A percentile compares a stretch with the other conserved stretches of the same genome.
Evolutionary conservation across 2,113 vertebrate species (phyloP).

Genomic region (Trogon surrucura): DNA sequence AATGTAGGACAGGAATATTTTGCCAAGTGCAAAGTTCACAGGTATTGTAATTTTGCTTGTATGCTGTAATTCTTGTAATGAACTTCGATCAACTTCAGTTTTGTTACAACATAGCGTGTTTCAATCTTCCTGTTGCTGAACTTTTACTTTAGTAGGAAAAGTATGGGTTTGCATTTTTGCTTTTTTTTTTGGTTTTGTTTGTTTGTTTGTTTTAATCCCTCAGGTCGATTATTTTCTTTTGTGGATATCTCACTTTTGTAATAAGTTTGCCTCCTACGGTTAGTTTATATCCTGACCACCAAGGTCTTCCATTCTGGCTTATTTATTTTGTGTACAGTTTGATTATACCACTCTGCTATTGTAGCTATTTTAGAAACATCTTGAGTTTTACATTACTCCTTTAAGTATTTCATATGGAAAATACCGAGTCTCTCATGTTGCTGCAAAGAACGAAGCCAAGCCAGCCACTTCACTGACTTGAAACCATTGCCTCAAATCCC

Average conservation of each 20-base stretch:
- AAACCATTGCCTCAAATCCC: background rate
- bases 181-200: background rate
- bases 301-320: background rate
- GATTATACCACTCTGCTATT: background rate
- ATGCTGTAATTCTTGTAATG: background rate
- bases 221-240: background rate
- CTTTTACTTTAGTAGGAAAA: background rate
- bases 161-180: too few species aligned
- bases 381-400: background rate
- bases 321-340: background rate
- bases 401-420: background rate
- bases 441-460: background rate
- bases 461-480: background rate
- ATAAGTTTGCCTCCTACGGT: background rate
- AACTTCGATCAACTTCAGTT: background rate
- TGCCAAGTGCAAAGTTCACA: background rate
- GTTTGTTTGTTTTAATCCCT: background rate
- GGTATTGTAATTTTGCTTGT: background rate
- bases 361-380: background rate
- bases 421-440: background rate
- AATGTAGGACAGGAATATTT: background rate
- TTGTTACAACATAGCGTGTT: background rate
- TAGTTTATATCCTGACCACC: background rate
- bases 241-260: background rate
- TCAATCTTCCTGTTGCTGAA: background rate